A percentile compares a stretch with the other conserved stretches of the same genome.
phyloP scores from a whole-genome alignment of 2,797 vertebrate genomes.

The Acipenser transmontanus region DNA sequence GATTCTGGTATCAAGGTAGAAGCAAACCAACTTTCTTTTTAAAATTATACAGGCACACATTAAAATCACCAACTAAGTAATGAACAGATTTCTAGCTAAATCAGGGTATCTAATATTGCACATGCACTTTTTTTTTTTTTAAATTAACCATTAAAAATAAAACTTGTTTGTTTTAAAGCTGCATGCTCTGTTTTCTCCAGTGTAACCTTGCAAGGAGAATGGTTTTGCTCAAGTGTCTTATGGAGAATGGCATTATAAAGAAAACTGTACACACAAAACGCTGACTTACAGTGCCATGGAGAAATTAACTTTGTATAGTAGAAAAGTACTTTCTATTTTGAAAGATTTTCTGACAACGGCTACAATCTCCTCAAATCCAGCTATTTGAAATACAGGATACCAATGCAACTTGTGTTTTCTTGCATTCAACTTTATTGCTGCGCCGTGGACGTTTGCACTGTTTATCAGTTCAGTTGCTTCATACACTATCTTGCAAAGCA shows the following conservation, averaged over 20 bases:
- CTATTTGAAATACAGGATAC: not conserved
- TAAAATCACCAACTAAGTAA: not conserved
- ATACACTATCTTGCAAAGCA: too few species aligned
- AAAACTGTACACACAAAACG: not conserved
- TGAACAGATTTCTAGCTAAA: not conserved
- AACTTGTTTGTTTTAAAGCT: not conserved
- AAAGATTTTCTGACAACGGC: not conserved
- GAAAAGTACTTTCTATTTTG: not conserved
- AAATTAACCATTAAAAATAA: too few species aligned
- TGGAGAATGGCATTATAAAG: not conserved
- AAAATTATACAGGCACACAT: conserved; percentile 10
- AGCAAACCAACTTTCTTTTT: conserved; percentile 16
- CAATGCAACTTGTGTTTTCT: not conserved
- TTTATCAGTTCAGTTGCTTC: not conserved
- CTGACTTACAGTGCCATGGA: not conserved
- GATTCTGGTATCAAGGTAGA: conserved; percentile 18
- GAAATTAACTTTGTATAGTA: not conserved
- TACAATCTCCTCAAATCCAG: not conserved
- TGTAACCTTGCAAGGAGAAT: not conserved
- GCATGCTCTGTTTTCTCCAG: not conserved
- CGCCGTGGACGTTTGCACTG: not conserved
- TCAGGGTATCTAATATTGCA: not conserved
- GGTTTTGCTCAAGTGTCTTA: not conserved
- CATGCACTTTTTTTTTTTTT: not conserved
- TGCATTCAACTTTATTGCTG: conserved; percentile 2